These are phyloP conservation scores for Penaeus japonicus DNA, from an alignment of 1,140 invertebrate species.

Conservation along the genomic window DNA sequence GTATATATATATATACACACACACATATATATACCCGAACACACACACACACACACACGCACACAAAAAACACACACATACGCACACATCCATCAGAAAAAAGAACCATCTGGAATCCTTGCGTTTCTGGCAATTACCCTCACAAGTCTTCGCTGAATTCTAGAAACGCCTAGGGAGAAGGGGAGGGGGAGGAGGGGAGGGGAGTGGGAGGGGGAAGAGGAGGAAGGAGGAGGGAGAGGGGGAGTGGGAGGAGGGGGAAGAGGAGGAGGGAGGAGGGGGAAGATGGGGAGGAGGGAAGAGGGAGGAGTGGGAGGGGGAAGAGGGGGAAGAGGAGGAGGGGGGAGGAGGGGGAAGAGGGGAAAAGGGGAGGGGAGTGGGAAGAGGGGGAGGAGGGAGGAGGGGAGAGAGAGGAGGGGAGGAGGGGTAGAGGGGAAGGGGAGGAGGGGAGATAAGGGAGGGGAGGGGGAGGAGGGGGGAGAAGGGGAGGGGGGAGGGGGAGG, in stretches of 20 bases:
- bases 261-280: no score
- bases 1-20: not conserved
- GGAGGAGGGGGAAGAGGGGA: not conserved
- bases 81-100: not conserved
- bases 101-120: no score
- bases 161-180: no score
- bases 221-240: no score
- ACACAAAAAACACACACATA: not conserved
- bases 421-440: not conserved
- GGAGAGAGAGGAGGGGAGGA: not conserved
- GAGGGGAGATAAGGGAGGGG: not conserved
- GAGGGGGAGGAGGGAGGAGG: not conserved
- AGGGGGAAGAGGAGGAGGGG: not conserved
- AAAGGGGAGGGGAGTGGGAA: not conserved
- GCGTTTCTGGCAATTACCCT: no score
- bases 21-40: not conserved
- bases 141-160: no score
- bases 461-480: not conserved
- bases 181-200: no score
- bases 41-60: not conserved
- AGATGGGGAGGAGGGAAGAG: not conserved
- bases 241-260: no score
- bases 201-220: no score
- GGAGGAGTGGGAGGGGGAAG: not conserved
- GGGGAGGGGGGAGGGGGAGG: not conserved